phyloP scores from a whole-genome alignment of 2,113 vertebrate species.

The Arvicanthis niloticus region DNA sequence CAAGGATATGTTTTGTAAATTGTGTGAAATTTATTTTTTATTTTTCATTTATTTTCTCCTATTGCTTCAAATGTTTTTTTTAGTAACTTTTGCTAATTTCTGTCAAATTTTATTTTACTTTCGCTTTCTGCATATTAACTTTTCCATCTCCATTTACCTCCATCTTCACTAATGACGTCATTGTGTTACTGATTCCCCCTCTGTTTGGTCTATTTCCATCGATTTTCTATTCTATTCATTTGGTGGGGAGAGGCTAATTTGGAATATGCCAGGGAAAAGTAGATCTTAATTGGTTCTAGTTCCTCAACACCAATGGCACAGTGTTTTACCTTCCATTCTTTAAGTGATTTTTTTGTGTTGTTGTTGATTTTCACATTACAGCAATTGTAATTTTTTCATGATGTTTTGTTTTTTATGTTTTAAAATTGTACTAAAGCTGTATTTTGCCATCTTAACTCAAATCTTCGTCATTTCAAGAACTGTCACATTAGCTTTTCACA shows the following conservation, averaged over 20 bases:
- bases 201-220: neutral
- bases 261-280: neutral
- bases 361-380: neutral
- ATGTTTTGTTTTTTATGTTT: neutral
- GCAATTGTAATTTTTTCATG: neutral
- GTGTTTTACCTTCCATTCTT: neutral
- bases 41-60: neutral
- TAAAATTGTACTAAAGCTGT: neutral
- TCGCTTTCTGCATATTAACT: neutral
- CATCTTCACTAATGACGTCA: neutral
- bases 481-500: neutral
- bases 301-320: neutral
- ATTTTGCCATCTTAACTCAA: neutral
- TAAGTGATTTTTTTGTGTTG: neutral
- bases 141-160: neutral
- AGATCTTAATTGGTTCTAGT: neutral
- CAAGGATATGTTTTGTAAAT: neutral
- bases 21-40: neutral
- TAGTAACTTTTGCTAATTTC: neutral
- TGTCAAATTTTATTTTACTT: neutral
- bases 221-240: neutral
- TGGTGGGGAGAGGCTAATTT: neutral
- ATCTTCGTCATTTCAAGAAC: neutral
- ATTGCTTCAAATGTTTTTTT: accelerated
- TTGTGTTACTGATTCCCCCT: neutral